These are phyloP conservation scores for Ctenoplectra terminalis DNA, from an alignment of 1,140 invertebrate genomes.

Conservation along the genomic window DNA sequence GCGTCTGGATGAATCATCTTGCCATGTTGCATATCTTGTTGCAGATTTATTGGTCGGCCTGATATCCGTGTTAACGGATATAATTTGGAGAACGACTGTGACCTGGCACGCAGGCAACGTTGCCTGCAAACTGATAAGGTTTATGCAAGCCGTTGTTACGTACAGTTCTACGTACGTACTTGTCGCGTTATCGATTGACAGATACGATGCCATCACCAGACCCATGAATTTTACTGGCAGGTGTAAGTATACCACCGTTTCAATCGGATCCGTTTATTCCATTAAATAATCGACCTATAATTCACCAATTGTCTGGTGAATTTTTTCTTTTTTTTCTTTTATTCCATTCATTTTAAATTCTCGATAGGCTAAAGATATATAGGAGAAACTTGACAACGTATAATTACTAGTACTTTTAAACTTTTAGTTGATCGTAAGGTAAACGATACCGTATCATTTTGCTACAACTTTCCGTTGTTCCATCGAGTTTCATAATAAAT, in stretches of 20 bases:
- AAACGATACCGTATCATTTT: not conserved
- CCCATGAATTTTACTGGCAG: slow-evolving; percentile 97
- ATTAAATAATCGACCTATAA: no score
- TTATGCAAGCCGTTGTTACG: slow-evolving; percentile 92
- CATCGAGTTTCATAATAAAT: not conserved
- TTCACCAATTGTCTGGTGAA: no score
- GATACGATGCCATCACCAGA: slow-evolving; percentile 96
- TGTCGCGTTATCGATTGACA: slow-evolving; percentile 96
- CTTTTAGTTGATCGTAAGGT: not conserved
- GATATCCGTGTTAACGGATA: slow-evolving; percentile 93
- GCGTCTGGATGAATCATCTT: slow-evolving; percentile 17
- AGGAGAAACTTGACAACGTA: no score
- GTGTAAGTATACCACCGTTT: slow-evolving; percentile 88
- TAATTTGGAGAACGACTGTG: slow-evolving; percentile 93
- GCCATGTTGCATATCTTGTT: slow-evolving; percentile 66
- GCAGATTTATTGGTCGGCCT: slow-evolving; percentile 94
- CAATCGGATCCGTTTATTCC: not conserved
- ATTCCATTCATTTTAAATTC: no score
- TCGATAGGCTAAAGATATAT: no score
- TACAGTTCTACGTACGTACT: slow-evolving; percentile 97
- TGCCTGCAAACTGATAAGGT: slow-evolving; percentile 94
- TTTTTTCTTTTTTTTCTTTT: no score
- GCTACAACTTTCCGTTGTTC: not conserved
- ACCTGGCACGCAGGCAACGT: slow-evolving; percentile 93
- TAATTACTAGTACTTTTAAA: not conserved